Percentiles rank a stretch among this genome's conserved stretches.
phyloP scores from a whole-genome alignment of 2,797 vertebrate species.

The Philypnodon macrostomus region DNA sequence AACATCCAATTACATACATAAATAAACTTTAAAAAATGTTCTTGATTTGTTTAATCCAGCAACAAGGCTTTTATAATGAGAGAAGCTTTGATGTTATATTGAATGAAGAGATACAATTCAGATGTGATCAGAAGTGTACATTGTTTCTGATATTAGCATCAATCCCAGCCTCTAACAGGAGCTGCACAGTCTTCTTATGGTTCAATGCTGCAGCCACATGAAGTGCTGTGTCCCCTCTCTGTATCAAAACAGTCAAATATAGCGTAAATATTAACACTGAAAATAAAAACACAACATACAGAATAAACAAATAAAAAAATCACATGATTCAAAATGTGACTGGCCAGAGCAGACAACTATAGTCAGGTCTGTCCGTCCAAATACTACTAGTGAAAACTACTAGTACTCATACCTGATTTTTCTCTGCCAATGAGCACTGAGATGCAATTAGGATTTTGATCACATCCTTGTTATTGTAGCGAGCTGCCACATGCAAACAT shows the following conservation, averaged over 20 bases:
- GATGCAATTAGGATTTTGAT: constrained; percentile 86
- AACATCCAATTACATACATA: too few relatives aligned
- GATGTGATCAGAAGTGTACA: constrained; percentile 65
- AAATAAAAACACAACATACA: too few relatives aligned
- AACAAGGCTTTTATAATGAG: neutral
- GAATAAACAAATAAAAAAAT: too few relatives aligned
- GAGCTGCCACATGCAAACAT: constrained; percentile 87
- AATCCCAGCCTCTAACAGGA: constrained; percentile 85
- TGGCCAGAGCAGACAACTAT: too few relatives aligned
- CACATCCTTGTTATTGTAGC: constrained; percentile 87
- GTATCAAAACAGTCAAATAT: neutral
- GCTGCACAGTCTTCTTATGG: constrained; percentile 85
- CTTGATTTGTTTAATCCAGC: neutral
- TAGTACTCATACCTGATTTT: constrained; percentile 80
- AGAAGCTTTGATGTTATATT: too few relatives aligned
- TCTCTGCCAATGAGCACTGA: constrained; percentile 85
- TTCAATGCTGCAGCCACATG: constrained; percentile 88
- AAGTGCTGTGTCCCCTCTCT: constrained; percentile 89
- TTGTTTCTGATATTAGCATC: constrained; percentile 81
- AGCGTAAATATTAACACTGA: too few relatives aligned
- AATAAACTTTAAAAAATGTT: neutral
- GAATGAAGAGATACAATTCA: neutral
- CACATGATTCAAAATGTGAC: too few relatives aligned
- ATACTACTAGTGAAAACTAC: too few relatives aligned
- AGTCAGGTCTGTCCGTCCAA: too few relatives aligned